Base-by-base conservation (phyloP, 2,888 invertebrate genomes). In the Eupelmus urozonus region DNA sequence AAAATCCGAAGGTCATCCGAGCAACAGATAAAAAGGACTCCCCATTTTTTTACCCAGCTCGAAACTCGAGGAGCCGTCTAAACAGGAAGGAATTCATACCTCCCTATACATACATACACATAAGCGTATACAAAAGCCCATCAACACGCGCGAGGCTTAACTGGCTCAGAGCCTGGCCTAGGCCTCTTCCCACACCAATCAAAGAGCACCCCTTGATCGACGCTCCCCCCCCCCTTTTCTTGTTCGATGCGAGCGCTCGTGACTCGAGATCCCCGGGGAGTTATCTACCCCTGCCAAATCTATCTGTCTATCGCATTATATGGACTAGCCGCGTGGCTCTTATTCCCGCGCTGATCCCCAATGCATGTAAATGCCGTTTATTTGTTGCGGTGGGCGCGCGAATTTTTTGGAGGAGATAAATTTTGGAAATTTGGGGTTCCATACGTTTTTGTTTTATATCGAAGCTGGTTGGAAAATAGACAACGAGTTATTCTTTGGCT, bases 171-270 rank as follows among this genome's bases (percentile, higher is more conserved):
- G 60, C 23, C 4, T 25, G 29, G 51, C 23, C 4, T 25, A n/a
- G 85, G 86, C 86, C 87, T n/a, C n/a, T 89, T 88, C 88, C 87
- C 88, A 88, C 88, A 89, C 87, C 88, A 89, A 89, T 89, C 88
- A 88, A 87, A 87, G 86, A 82, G 84, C 85, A 85, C 85, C 86
- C 86, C 83, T 85, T 11, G 34, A 51, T 40, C 45, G n/a, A n/a
- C n/a, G 45, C 57, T 76, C 74, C 66, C 76, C 76, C 80, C 75
- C 79, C 66, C 20, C 69, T 42, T 71, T 53, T 11, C 49, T 9
- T 16, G 2, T 13, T 53, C 53, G 53, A 13, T 45, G 13, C 59
- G 73, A 71, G 27, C 49, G 29, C 49, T 53, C 62, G 59, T 62
- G 63, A 70, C 59, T 82, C 71, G 62, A 80, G 84, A 85, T 85